Evolutionary conservation across 2,888 invertebrate genomes (phyloP), one percentile per base, ranked within the genome.

Genomic region (Allolobophora icterica): DNA sequence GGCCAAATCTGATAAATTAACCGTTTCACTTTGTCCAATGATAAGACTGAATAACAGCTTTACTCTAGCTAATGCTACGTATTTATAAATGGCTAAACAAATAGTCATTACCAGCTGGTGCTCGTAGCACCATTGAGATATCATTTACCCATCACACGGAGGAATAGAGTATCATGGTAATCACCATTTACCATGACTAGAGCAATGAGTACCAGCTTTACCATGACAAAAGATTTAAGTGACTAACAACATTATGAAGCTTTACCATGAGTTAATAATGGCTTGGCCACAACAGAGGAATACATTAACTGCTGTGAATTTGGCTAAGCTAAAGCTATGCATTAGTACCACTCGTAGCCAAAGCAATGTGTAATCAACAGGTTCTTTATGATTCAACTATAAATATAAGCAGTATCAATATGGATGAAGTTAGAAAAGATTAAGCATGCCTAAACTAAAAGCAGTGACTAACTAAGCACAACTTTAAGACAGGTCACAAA

Each of bases 401-500:
- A 52, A 52, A 52, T 24, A 71, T 71, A 71, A 71, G 71, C 71
- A 71, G 71, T n/a, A 11, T 30, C 71, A 71, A 71, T n/a, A n/a
- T 71, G 71, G 71, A 71, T 71, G 71, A 71, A 71, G 71, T 71
- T 71, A 71, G 30, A 71, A 71, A 30, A n/a, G 71, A 71, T n/a
- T 71, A 71, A 71, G 71, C 71, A 71, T n/a, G 71, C 71, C 71
- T 71, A 71, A n/a, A n/a, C 71, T 71, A 71, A 71, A 71, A 71
- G 71, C 71, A 71, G n/a, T n/a, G 71, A 71, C 30, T 71, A 71
- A 71, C 1, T n/a, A 71, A n/a, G 71, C 71, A 71, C 71, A 30
- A 52, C 52, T 52, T 52, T 19, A 52, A 19, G 58, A 30, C 30
- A 71, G 71, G 71, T 71, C 71, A 71, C n/a, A 71, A n/a, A n/a